phyloP scores from a whole-genome alignment of 2,113 vertebrate genomes.

The Eleginops maclovinus region DNA sequence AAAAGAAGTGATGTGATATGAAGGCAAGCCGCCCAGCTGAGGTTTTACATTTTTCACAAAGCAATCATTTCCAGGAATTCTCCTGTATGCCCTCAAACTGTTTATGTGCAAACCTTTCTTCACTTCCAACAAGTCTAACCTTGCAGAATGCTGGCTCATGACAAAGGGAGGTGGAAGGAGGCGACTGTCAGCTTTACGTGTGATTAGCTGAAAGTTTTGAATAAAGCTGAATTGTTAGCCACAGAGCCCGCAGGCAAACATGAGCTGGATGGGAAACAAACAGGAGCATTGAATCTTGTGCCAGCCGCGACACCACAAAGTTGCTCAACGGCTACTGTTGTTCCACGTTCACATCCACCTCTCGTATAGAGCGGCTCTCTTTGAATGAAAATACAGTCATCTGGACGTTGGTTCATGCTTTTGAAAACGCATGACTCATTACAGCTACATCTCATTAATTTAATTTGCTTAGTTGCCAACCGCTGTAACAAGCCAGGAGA shows the following conservation, averaged over 20 bases:
- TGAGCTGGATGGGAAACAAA: slow-evolving; percentile 68
- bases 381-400: background rate
- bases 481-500: background rate
- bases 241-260: slow-evolving; percentile 54
- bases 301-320: background rate
- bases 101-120: slow-evolving; percentile 39
- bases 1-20: slow-evolving; percentile 5
- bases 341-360: slow-evolving; percentile 28
- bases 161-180: slow-evolving; percentile 64
- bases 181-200: slow-evolving; percentile 58
- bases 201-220: slow-evolving; percentile 52
- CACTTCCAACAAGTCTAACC: slow-evolving; percentile 69
- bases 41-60: slow-evolving; percentile 62
- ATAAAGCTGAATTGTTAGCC: slow-evolving; percentile 56
- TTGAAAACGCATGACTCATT: background rate
- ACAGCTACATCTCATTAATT: background rate
- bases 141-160: slow-evolving; percentile 53
- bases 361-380: background rate
- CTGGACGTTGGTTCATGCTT: background rate
- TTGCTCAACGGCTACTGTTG: slow-evolving; percentile 50
- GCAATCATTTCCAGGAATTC: slow-evolving; percentile 64
- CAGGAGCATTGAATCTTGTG: slow-evolving; percentile 21
- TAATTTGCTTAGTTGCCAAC: background rate
- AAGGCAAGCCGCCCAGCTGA: slow-evolving; percentile 7
- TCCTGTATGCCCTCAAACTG: slow-evolving; percentile 49